These are phyloP conservation scores for Ostrea denselamellosa DNA, from an alignment of 1,140 invertebrate genomes.

Conservation along the genomic window DNA sequence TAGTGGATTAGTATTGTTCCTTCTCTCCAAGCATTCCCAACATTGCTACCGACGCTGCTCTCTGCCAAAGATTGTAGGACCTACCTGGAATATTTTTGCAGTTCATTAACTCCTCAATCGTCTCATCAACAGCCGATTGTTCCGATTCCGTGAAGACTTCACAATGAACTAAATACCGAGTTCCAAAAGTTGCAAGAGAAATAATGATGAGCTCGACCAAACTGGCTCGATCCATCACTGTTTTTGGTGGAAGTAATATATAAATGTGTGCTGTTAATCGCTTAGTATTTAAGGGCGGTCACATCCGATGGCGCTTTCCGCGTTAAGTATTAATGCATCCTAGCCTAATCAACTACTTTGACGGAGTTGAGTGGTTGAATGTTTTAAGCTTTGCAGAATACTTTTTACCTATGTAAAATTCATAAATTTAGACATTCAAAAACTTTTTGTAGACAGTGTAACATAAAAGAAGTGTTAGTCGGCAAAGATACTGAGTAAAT, in stretches of 20 bases:
- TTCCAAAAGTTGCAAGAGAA: slow-evolving; percentile 2
- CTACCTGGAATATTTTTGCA: slow-evolving; percentile 18
- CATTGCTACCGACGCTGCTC: background rate
- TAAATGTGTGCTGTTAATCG: background rate
- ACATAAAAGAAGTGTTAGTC: too few species aligned
- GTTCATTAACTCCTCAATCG: slow-evolving; percentile 16
- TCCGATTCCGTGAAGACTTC: slow-evolving; percentile 16
- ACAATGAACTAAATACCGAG: background rate
- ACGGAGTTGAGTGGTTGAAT: background rate
- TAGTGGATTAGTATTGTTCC: background rate
- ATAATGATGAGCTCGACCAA: background rate
- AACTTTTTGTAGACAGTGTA: too few species aligned
- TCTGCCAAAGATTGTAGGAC: background rate
- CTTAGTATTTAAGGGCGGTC: background rate
- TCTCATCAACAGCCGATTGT: slow-evolving; percentile 2
- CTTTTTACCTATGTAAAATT: too few species aligned
- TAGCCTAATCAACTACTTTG: background rate
- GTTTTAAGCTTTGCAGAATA: background rate
- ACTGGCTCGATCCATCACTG: background rate
- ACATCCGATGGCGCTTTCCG: background rate
- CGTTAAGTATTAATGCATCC: background rate
- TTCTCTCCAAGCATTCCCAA: background rate
- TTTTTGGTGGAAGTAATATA: background rate
- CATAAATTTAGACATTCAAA: too few species aligned
- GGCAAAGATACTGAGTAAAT: too few species aligned